Base-by-base conservation (phyloP, 2,113 vertebrate species). In the Tragulus kanchil region DNA sequence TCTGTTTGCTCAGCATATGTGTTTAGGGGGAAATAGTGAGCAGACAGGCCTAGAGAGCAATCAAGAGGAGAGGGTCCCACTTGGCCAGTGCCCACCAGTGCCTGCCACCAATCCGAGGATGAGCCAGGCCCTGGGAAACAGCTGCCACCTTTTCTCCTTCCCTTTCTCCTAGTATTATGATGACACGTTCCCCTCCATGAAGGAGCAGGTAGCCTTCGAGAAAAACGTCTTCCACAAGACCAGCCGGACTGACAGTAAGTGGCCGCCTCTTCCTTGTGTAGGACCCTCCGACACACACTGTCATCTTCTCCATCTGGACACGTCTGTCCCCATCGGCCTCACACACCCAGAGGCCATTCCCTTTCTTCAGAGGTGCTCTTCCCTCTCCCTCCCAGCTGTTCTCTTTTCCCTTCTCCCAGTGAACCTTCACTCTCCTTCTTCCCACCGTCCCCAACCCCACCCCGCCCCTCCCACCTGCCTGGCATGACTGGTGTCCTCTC, bases 181-280 rank as follows among this genome's bases (percentile, higher is more conserved):
- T 16, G 99, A 99, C 96, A 99, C 99, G 0, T 99, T 99, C 97
- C 99, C 99, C 61, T 99, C 99, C 28, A 99, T 98, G 94, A 99
- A 99, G 98, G 99, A 99, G 97, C 99, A 99, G 98, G 99, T 99
- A 96, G 98, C 99, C 5, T 99, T 99, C 59, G 99, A 99, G 98
- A 99, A 99, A 98, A 99, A 99, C 96, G 99, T 99, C 98, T 99
- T 99, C 98, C 99, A 98, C 98, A 99, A 99, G 98, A 99, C 99
- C 31, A 99, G 99, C 97, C 98, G 99, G 93, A 99, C 99, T 0
- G 99, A 99, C 98, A 99, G 99, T 99, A 98, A 98, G 99, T 89
- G 84, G 52, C 23, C 2, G 2, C 78, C 62, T 89, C 58, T 31
- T 73, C 31, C 52, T 85, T 10, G 26, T 1, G 52, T 28, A 58